Base-by-base conservation (phyloP, 2,797 vertebrate species). In the Trachops cirrhosus region DNA sequence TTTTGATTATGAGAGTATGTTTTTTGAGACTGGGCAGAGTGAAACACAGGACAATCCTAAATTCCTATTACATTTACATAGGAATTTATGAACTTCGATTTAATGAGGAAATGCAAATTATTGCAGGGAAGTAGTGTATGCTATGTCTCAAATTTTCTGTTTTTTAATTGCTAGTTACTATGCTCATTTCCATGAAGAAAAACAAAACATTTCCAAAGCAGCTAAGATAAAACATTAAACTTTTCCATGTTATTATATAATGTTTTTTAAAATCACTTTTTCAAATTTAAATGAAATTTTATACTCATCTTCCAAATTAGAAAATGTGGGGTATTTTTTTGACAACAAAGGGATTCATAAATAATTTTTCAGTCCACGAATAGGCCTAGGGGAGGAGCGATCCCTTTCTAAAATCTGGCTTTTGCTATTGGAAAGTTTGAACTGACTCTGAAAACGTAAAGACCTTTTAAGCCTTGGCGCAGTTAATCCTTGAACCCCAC, bases 401-500 rank as follows among this genome's bases (percentile, higher is more conserved):
- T 73, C 10, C 32, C 34, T 46, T 89, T 89, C 24, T 88, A 52
- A 85, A 88, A 84, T 85, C n/a, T 39, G 50, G 41, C 11, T 64
- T 92, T 84, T 80, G 12, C 71, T 95, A 5, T 75, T 68, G 24
- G 37, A 92, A 92, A 26, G 91, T 93, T 77, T 82, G 74, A 94
- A 78, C 21, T 80, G 57, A 90, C 41, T 92, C 46, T 89, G 59
- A 85, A 87, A 92, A 88, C 86, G 84, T 34, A 29, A 89, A 92
- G 41, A 64, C 48, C 57, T 88, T 87, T 80, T 57, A 59, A 59
- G 44, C 39, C 37, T 75, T 59, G 54, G 34, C 37, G 64, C 73
- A 89, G 68, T 82, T 95, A 82, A 96, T 86, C 87, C 82, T 95
- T 85, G 96, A 68, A 80, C 92, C 70, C n/a, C 32, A 57, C 79